A percentile compares a stretch with the other conserved stretches of the same genome.
These are phyloP conservation scores for Tilapia sparmanii DNA, from an alignment of 2,113 vertebrate species.

Conservation along the genomic window DNA sequence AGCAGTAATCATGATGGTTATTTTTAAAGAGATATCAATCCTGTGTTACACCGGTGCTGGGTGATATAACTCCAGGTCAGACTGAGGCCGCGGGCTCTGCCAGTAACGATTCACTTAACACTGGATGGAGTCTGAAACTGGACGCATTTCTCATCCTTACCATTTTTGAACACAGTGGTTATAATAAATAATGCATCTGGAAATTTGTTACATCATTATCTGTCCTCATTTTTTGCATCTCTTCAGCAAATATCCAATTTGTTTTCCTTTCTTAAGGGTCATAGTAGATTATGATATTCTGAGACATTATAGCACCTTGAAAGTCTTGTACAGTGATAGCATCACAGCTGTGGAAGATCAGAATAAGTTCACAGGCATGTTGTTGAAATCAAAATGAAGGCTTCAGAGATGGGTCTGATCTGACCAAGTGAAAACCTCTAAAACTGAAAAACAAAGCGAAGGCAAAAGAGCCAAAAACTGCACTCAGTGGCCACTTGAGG, in stretches of 20 bases:
- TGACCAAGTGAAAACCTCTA: not conserved
- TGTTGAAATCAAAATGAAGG: not conserved
- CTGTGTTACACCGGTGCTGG: not conserved
- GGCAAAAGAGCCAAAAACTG: not conserved
- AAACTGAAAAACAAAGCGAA: not conserved
- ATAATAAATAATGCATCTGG: not conserved
- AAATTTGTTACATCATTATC: not conserved
- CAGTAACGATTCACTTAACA: not conserved
- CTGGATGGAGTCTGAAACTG: not conserved
- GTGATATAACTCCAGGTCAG: not conserved
- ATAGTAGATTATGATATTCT: not conserved
- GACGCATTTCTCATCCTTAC: not conserved
- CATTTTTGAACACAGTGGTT: not conserved
- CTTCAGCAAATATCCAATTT: not conserved
- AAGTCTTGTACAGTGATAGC: not conserved
- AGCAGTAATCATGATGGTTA: not conserved
- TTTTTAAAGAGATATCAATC: not conserved
- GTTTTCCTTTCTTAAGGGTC: not conserved
- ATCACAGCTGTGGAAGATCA: not conserved
- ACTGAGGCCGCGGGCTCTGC: not conserved
- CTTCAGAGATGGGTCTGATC: not conserved
- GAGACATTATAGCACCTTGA: not conserved
- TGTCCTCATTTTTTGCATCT: not conserved
- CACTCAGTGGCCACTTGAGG: not conserved
- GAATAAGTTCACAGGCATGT: not conserved